Evolutionary conservation across 2,888 invertebrate genomes (phyloP), one percentile per base, ranked within the genome.

Genomic region (Dyspetes luteomarginatus): DNA sequence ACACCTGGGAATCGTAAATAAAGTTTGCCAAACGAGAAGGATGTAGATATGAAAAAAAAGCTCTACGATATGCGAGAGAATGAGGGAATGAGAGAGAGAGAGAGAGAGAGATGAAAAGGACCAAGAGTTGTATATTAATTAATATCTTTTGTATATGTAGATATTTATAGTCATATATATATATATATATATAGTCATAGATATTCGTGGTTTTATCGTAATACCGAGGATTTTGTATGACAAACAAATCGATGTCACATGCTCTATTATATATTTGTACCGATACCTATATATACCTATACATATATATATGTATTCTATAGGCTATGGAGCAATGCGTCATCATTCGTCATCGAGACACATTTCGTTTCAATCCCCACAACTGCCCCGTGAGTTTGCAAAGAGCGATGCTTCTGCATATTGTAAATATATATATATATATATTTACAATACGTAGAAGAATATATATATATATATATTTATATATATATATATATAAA

Each of bases 331-430:
- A 62, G 71, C 68, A 62, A 82, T 79, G 79, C 67, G 62, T 72
- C 81, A 80, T 81, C 79, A 84, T 82, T 81, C 75, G 81, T 81
- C 82, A 82, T 82, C 74, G 75, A 65, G 83, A 81, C 78, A 60
- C 75, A 62, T 73, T 75, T 65, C 78, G 64, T 48, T 41, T 50
- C 19, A 58, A 72, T 64, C 50, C 28, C 30, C 45, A 24, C 41
- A 22, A 28, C 17, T 36, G n/a, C 48, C 62, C 69, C 58, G 56
- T 7, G 48, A 55, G 56, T 65, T 77, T 62, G 22, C 43, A 65
- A 58, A 58, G 78, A 72, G 64, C 36, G 43, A 58, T 50, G 48
- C 41, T 43, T 65, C 19, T 65, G 52, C 55, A 52, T 62, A n/a
- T 43, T 41, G 36, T 64, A 28, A 24, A 5, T 26, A 43, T 50